Conservation (phyloP, 2,888 invertebrate genomes). For the Drosophila borborema region DNA sequence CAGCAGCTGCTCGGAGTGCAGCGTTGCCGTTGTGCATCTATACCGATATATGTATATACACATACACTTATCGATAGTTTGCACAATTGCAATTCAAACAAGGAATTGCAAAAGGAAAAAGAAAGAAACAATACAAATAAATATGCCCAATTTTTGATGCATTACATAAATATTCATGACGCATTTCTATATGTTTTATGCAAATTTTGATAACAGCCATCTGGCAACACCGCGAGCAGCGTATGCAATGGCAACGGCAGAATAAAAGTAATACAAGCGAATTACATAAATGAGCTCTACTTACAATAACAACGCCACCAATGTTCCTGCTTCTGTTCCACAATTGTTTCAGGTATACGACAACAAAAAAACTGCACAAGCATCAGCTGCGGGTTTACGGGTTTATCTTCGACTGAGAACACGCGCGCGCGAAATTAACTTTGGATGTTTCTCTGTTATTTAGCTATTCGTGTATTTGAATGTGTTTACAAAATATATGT, state of each 20-base stretch:
- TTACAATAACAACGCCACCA: conserved; percentile 64
- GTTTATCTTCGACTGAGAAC: neutral
- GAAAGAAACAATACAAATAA: neutral
- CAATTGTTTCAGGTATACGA: conserved; percentile 21
- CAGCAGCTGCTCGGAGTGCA: conserved; percentile 61
- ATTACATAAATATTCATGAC: conserved; percentile 15
- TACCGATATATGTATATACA: conserved; percentile 38
- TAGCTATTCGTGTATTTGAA: conserved; percentile 18
- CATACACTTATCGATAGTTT: conserved; percentile 56
- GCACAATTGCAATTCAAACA: conserved; percentile 8
- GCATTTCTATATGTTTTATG: conserved; percentile 2
- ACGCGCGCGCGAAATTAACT: conserved; percentile 28
- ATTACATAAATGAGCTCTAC: conserved; percentile 70
- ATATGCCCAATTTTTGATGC: neutral
- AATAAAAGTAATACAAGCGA: conserved; percentile 42
- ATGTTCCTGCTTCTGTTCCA: conserved; percentile 23
- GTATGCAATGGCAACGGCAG: conserved; percentile 14
- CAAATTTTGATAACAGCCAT: conserved; percentile 17
- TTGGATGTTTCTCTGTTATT: conserved; percentile 3
- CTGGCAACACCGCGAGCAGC: conserved; percentile 55
- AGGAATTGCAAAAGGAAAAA: neutral
- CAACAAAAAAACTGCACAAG: conserved; percentile 16
- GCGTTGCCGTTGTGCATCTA: conserved; percentile 56
- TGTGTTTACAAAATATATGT: conserved; percentile 54
- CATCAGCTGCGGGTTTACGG: conserved; percentile 43